phyloP scores from a whole-genome alignment of 2,888 invertebrate genomes.

The Cataglyphis albicans region DNA sequence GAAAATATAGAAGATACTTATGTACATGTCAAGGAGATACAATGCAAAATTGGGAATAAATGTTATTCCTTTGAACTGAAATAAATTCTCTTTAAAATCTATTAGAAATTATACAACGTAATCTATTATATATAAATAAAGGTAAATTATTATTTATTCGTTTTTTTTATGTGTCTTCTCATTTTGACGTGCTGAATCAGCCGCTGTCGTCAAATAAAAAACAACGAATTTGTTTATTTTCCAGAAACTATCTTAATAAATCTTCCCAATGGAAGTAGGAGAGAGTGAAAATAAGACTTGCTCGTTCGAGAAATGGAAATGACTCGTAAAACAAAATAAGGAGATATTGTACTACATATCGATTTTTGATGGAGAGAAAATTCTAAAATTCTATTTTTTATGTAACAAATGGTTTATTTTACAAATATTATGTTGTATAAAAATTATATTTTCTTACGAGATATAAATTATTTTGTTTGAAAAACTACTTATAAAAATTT shows the following conservation, averaged over 20 bases:
- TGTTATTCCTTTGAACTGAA: slow-evolving; percentile 88
- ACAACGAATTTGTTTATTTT: neutral
- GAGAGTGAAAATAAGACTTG: neutral
- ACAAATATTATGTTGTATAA: slow-evolving; percentile 6
- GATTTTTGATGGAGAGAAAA: neutral
- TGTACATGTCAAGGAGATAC: slow-evolving; percentile 87
- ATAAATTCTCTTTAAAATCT: slow-evolving; percentile 68
- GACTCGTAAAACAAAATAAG: neutral
- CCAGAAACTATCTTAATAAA: neutral
- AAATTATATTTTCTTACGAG: neutral
- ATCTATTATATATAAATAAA: neutral
- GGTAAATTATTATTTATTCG: neutral
- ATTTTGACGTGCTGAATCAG: neutral
- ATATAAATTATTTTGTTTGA: slow-evolving; percentile 12
- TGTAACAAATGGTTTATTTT: slow-evolving; percentile 6
- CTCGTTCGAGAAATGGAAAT: neutral
- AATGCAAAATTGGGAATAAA: slow-evolving; percentile 93
- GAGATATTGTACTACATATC: neutral
- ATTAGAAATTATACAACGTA: neutral
- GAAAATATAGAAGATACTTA: slow-evolving; percentile 85
- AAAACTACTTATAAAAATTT: neutral
- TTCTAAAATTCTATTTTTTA: slow-evolving; percentile 1
- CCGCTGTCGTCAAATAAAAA: neutral
- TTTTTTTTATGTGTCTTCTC: neutral
- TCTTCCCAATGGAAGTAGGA: neutral